Evolutionary conservation across 2,888 invertebrate genomes (phyloP), one percentile per base, ranked within the genome.

Genomic region (Danaus chrysippus): DNA sequence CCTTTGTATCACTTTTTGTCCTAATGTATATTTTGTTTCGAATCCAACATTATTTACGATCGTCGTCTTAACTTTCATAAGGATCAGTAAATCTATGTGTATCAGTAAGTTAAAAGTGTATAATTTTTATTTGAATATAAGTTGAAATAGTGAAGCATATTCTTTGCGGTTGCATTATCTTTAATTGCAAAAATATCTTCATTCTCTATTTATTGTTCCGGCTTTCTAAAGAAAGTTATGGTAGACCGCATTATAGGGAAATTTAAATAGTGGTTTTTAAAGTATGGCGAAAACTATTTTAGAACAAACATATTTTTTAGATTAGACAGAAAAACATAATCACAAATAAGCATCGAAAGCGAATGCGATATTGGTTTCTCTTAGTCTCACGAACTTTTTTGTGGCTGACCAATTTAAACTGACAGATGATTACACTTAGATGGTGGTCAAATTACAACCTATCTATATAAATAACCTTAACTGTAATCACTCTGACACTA

Each of bases 1-100:
- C 88, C 90, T 90, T 90, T 91, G 90, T 91, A 87, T 86, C 83
- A 87, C 88, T 91, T 91, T 90, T 90, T 90, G 87, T 81, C 77
- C 77, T 76, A 84, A 80, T 76, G 77, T 78, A 76, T 79, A 83
- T 81, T 79, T 79, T 82, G 85, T 81, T 83, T 73, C 74, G 78
- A 83, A 81, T 81, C 78, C 71, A 75, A 78, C 82, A 82, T 87
- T 87, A 87, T 88, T 89, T 87, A 88, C 84, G 81, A 79, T 71
- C 66, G 68, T 66, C 68, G 77, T 72, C 76, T 77, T 76, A 73
- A 70, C 66, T 76, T 76, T 75, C 69, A 68, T 70, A 68, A 77
- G 79, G 78, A 81, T 77, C 63, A 52, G 68, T 78, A 81, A 80
- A 72, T 71, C 73, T 69, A 34, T 34, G 23, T 34, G 66, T 67